A percentile compares a stretch with the other conserved stretches of the same genome.
phyloP scores from a whole-genome alignment of 1,140 invertebrate species.

The Streblospio benedicti region DNA sequence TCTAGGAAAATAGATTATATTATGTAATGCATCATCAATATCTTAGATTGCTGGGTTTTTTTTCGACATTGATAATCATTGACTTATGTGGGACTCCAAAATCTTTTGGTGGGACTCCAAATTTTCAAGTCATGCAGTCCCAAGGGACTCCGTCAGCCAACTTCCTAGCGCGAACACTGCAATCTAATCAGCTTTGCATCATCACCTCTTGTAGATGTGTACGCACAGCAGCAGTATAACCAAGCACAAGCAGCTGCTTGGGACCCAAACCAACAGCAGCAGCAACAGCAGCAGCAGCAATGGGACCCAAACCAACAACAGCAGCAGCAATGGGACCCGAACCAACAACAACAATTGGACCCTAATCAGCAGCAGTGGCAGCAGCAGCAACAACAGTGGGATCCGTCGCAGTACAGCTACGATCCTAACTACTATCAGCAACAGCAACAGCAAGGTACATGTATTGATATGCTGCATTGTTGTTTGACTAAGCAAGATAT shows the following conservation, averaged over 20 bases:
- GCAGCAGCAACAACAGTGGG: constrained; percentile 12
- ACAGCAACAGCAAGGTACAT: no score
- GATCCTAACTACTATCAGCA: background rate
- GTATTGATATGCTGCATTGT: no score
- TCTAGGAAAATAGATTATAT: background rate
- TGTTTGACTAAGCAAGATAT: no score
- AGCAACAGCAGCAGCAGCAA: constrained; percentile 19
- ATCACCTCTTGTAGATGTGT: background rate
- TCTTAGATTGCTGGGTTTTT: no score
- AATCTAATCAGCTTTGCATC: constrained; percentile 15
- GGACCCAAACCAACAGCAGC: constrained; percentile 7
- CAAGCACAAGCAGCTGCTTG: constrained; percentile 1
- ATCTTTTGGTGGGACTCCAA: no score
- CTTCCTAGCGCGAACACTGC: constrained; percentile 8
- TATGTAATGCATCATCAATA: no score
- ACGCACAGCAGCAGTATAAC: background rate
- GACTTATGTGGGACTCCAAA: no score
- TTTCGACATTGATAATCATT: no score
- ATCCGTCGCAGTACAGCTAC: no score
- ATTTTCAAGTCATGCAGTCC: no score
- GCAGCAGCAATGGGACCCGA: constrained; percentile 3
- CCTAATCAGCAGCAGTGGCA: constrained; percentile 21
- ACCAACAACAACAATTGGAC: constrained; percentile 15
- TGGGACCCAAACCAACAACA: constrained; percentile 11
- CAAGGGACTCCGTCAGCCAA: no score